Conservation (phyloP, 2,113 vertebrate species). For the Suricata suricatta region DNA sequence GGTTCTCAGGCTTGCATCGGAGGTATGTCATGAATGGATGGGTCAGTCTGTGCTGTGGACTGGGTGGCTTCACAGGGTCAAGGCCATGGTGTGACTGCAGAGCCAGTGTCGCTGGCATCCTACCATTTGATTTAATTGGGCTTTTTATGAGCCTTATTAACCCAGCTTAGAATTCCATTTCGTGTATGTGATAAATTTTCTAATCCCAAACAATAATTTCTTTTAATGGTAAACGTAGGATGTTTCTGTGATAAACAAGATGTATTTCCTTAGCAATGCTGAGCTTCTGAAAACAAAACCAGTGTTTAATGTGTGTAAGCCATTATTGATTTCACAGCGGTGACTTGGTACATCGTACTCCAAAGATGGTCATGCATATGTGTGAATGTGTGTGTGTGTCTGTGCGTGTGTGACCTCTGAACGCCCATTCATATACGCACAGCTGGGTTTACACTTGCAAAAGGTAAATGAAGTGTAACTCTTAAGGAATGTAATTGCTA, state of each 20-base stretch:
- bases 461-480: background rate
- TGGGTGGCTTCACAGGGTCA: background rate
- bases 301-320: background rate
- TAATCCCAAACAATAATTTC: slow-evolving; percentile 14
- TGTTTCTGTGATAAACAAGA: slow-evolving; percentile 31
- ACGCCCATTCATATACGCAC: background rate
- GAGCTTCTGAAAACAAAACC: background rate
- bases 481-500: background rate
- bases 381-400: background rate
- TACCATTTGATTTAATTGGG: background rate
- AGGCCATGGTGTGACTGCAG: background rate
- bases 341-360: background rate
- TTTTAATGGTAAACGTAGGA: slow-evolving; percentile 32
- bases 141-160: background rate
- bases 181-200: slow-evolving; percentile 22
- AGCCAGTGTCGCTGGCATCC: background rate
- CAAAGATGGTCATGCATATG: background rate
- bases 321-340: background rate
- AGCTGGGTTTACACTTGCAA: background rate
- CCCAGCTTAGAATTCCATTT: background rate
- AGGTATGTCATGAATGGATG: background rate
- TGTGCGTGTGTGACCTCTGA: background rate
- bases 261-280: background rate
- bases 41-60: background rate
- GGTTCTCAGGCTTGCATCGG: background rate